phyloP scores from a whole-genome alignment of 2,797 vertebrate species.

The Merluccius polli region DNA sequence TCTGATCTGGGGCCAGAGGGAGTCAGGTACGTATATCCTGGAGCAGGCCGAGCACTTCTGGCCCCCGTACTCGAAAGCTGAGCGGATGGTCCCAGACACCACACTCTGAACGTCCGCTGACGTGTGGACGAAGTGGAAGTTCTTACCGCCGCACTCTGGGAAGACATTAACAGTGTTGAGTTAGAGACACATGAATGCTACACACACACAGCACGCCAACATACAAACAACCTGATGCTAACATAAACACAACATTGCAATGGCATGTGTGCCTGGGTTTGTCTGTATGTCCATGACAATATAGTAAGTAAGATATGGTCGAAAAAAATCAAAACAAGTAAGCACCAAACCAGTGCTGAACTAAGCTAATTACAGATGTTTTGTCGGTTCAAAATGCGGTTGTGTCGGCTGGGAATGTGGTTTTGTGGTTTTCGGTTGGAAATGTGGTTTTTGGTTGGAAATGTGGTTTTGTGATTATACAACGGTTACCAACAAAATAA shows the following conservation, averaged over 20 bases:
- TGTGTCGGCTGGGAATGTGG: too few species aligned
- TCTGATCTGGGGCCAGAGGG: constrained; percentile 85
- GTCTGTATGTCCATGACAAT: not conserved
- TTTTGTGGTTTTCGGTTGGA: too few species aligned
- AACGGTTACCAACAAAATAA: too few species aligned
- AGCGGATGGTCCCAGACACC: constrained; percentile 86
- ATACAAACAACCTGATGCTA: not conserved
- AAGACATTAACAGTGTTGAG: not conserved
- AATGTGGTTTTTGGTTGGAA: too few species aligned
- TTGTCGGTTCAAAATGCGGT: too few species aligned
- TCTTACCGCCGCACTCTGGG: constrained; percentile 95
- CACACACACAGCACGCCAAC: not conserved
- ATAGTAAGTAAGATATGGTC: not conserved
- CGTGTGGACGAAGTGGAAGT: constrained; percentile 91
- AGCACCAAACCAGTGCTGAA: not conserved
- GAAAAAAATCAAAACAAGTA: not conserved
- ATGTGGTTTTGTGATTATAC: too few species aligned
- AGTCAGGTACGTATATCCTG: constrained; percentile 85
- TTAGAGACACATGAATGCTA: not conserved
- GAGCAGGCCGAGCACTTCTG: constrained; percentile 98
- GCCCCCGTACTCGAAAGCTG: constrained; percentile 90
- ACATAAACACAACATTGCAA: not conserved
- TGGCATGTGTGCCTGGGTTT: not conserved
- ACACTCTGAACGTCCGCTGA: constrained; percentile 83
- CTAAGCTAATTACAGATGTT: not conserved